Conservation (phyloP, 2,888 invertebrate species). For the Diarsia mendica region DNA sequence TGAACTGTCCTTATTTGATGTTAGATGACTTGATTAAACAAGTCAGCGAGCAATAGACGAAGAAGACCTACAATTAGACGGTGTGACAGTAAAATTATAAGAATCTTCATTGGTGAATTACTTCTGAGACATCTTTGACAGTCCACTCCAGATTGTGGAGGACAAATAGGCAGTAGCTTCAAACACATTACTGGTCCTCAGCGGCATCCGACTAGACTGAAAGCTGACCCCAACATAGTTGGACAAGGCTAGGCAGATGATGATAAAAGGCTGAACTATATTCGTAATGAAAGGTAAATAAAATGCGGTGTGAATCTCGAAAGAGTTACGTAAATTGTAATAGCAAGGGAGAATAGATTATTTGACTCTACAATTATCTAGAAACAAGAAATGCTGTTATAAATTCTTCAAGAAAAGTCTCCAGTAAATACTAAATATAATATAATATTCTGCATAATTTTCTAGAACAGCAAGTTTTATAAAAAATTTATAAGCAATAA, state of each 20-base stretch:
- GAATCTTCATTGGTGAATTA: not conserved
- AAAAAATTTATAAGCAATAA: too few relatives aligned
- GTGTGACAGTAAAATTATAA: too few relatives aligned
- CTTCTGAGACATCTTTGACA: not conserved
- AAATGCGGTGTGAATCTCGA: not conserved
- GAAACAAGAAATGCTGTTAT: not conserved
- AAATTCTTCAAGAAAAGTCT: not conserved
- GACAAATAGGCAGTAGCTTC: not conserved
- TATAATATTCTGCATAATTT: not conserved
- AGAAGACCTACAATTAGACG: not conserved
- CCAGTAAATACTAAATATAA: not conserved
- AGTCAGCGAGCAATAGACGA: too few relatives aligned
- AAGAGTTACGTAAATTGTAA: not conserved
- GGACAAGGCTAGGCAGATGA: not conserved
- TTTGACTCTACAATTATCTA: not conserved
- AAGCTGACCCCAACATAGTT: not conserved
- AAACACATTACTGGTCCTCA: not conserved
- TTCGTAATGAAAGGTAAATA: not conserved
- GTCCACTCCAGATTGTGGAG: too few relatives aligned
- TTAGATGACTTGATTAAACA: not conserved
- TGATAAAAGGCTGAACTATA: not conserved
- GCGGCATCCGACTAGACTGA: not conserved
- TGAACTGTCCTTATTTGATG: not conserved
- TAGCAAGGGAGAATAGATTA: not conserved
- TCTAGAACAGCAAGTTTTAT: not conserved